These are phyloP conservation scores for Urocitellus parryii DNA, from an alignment of 2,113 vertebrate genomes.

Conservation along the genomic window DNA sequence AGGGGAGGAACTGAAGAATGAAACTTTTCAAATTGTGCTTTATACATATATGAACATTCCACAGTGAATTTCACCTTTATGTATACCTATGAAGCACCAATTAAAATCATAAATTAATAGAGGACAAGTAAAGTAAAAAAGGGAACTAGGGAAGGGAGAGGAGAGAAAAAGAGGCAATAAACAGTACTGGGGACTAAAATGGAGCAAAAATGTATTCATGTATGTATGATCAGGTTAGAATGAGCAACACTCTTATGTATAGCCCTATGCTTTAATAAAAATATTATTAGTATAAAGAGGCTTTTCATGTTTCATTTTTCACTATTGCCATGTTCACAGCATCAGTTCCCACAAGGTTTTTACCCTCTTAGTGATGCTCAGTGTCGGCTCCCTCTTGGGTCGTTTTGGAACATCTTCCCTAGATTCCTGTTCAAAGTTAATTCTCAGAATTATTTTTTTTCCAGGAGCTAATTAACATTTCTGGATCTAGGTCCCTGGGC, in stretches of 20 bases:
- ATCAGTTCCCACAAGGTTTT: not conserved
- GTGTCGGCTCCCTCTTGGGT: not conserved
- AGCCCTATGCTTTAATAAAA: not conserved
- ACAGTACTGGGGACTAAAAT: too few relatives aligned
- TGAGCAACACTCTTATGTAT: not conserved
- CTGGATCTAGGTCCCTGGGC: not conserved
- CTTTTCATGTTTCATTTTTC: not conserved
- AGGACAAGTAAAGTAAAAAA: too few relatives aligned
- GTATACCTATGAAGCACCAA: too few relatives aligned
- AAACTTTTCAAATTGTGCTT: too few relatives aligned
- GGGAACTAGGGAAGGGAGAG: too few relatives aligned
- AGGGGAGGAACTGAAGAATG: too few relatives aligned
- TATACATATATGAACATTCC: too few relatives aligned
- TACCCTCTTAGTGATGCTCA: not conserved
- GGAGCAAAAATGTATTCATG: too few relatives aligned
- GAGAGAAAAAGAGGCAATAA: too few relatives aligned
- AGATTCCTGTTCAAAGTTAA: not conserved
- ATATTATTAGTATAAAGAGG: not conserved
- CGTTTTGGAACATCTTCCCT: not conserved
- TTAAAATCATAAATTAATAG: too few relatives aligned
- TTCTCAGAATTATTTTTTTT: conserved; percentile 19
- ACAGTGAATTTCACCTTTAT: too few relatives aligned
- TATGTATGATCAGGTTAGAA: not conserved
- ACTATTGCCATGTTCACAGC: not conserved
- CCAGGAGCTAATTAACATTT: conserved; percentile 20